Evolutionary conservation across 2,797 vertebrate genomes (phyloP), one percentile per base, ranked within the genome.

Genomic region (Crenuchus spilurus): DNA sequence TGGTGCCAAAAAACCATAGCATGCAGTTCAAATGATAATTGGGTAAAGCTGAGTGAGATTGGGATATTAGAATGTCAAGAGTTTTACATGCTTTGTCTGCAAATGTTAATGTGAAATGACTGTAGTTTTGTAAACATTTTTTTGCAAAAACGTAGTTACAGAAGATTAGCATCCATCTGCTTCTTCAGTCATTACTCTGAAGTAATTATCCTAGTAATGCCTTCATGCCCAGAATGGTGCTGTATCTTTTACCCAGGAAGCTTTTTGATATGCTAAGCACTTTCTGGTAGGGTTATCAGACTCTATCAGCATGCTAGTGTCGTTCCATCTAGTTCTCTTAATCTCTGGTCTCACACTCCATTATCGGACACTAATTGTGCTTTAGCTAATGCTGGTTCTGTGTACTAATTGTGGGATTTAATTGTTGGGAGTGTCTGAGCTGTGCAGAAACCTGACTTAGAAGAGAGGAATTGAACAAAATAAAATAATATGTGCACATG

Each of bases 331-430:
- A 76, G 77, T 83, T 52, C 77, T 84, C 80, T 85, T 88, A 82
- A 86, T 90, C 86, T 87, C 85, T 82, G 70, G 78, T 79, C 69
- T 84, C 83, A 80, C 84, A 86, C 86, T 86, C 86, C 81, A 84
- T 89, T 87, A 86, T 54, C 73, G 75, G 82, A 80, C 72, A 87
- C 82, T 90, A 87, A 90, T 88, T 87, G 82, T 83, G 80, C 80
- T 84, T 80, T 78, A 74, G 80, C 81, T 87, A 90, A 87, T 85
- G 77, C 76, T 81, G 80, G 72, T 61, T 31, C 69, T 73, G 64
- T 77, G 80, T 83, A 76, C 80, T 89, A 35, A 46, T 74, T 75
- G 81, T 70, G 57, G 84, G 82, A 86, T 87, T 84, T 84, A 81
- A 85, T 79, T 72, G 58, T 70, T 62, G 55, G 37, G 66, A 70